phyloP scores from a whole-genome alignment of 1,140 invertebrate genomes.

The Pantala flavescens region DNA sequence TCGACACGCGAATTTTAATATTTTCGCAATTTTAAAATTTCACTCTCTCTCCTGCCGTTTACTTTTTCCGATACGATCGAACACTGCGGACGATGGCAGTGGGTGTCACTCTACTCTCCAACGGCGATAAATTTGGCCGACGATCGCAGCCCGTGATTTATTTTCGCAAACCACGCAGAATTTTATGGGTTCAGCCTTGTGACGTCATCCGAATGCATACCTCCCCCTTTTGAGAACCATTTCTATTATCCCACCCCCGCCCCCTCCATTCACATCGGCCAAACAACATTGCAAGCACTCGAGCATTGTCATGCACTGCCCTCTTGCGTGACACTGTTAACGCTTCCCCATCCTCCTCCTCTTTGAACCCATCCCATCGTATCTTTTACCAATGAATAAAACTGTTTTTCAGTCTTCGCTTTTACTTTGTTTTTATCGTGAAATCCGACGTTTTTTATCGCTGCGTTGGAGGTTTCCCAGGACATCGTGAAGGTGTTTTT shows the following conservation, averaged over 20 bases:
- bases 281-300: background rate
- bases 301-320: background rate
- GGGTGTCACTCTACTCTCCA: background rate
- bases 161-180: background rate
- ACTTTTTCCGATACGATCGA: background rate
- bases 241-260: background rate
- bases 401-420: too few relatives aligned
- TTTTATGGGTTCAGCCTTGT: conserved; percentile 1
- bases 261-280: background rate
- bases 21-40: background rate
- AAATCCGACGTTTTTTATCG: too few relatives aligned
- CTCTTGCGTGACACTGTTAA: background rate
- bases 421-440: too few relatives aligned
- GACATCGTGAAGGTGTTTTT: too few relatives aligned
- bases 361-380: too few relatives aligned
- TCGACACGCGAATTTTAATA: too few relatives aligned
- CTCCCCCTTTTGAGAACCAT: background rate
- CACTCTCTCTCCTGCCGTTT: background rate
- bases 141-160: background rate
- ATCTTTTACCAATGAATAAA: too few relatives aligned
- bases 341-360: background rate
- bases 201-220: background rate
- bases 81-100: background rate
- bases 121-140: background rate
- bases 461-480: too few relatives aligned